Evolutionary conservation across 2,888 invertebrate genomes (phyloP).

Genomic region (Macrosiphum euphorbiae): DNA sequence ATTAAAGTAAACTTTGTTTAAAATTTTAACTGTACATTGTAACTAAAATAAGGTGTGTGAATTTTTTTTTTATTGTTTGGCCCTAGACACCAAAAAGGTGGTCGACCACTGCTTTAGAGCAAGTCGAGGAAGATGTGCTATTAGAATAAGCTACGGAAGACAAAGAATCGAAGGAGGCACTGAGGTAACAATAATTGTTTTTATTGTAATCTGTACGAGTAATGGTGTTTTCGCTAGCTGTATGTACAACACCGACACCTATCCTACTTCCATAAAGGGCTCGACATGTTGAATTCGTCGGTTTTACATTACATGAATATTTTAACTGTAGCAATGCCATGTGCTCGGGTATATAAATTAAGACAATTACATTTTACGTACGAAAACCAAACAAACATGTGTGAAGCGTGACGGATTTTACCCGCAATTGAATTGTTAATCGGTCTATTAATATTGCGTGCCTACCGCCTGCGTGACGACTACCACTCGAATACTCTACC

Average conservation of each 20-base stretch:
- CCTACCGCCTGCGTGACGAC: background rate
- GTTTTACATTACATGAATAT: background rate
- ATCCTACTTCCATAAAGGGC: background rate
- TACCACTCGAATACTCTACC: background rate
- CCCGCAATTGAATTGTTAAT: constrained; percentile 36
- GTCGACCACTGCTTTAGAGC: too few relatives aligned
- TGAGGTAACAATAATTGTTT: background rate
- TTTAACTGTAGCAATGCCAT: background rate
- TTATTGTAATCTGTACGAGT: background rate
- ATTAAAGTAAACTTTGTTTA: too few relatives aligned
- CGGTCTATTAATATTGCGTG: constrained; percentile 32
- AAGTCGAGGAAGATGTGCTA: too few relatives aligned
- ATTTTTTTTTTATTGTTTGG: too few relatives aligned
- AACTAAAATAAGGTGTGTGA: too few relatives aligned
- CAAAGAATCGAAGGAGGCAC: background rate
- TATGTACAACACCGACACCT: background rate
- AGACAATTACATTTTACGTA: background rate
- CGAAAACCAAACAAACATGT: background rate
- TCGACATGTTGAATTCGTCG: background rate
- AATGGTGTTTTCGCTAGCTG: background rate
- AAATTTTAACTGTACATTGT: too few relatives aligned
- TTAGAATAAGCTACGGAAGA: background rate
- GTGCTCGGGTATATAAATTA: background rate
- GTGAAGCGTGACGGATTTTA: constrained; percentile 10
- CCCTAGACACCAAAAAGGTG: too few relatives aligned